These are phyloP conservation scores for Scalopus aquaticus DNA, from an alignment of 2,113 vertebrate genomes.

Conservation along the genomic window DNA sequence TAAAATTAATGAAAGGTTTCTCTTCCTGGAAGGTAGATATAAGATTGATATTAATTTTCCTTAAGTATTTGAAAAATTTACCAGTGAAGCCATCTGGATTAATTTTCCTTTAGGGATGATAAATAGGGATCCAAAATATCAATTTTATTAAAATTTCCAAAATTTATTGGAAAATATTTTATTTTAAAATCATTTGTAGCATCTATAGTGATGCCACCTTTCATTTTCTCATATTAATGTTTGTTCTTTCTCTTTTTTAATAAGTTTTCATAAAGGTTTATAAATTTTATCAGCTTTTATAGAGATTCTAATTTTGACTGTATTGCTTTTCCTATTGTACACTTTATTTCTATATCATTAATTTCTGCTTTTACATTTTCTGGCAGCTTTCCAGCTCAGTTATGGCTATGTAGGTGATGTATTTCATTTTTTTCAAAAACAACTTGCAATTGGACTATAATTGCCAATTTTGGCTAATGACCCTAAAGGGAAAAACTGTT, in stretches of 20 bases:
- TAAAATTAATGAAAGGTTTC: background rate
- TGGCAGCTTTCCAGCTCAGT: too few species aligned
- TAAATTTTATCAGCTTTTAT: background rate
- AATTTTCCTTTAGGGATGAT: background rate
- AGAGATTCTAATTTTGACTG: background rate
- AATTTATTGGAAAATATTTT: background rate
- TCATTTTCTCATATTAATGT: background rate
- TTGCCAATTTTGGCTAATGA: background rate
- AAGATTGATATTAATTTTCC: background rate
- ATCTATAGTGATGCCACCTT: background rate
- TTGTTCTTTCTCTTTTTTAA: background rate
- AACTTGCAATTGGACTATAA: background rate
- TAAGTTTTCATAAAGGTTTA: background rate
- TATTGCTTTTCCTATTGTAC: background rate
- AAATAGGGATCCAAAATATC: background rate
- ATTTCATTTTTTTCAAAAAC: conserved; percentile 8
- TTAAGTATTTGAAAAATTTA: background rate
- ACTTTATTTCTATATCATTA: background rate
- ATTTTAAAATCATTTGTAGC: background rate
- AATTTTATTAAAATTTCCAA: background rate
- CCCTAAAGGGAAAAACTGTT: background rate
- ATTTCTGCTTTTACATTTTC: background rate
- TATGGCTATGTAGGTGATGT: background rate
- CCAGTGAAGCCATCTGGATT: background rate
- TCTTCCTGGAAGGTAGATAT: background rate